Base-by-base conservation (phyloP, 2,113 vertebrate species). In the Entomyzon cyanotis region DNA sequence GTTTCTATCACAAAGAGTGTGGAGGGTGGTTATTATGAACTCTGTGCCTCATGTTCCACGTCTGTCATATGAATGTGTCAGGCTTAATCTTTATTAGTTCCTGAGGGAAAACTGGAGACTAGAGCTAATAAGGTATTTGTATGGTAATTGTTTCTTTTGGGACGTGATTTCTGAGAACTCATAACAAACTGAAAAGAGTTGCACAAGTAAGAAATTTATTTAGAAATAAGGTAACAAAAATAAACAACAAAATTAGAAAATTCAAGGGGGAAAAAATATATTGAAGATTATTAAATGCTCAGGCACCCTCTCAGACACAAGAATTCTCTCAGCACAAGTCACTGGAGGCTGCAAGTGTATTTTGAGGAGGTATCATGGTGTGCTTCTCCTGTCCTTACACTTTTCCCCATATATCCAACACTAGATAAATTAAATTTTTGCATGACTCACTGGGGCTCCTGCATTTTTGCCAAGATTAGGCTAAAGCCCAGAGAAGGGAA, bases 101-200 rank as follows among this genome's bases (percentile, higher is more conserved):
- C 55, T 19, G 28, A 73, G 82, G 79, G 88, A 42, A 76, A 65
- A 80, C n/a, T 42, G 53, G 62, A 83, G 79, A 65, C 58, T 89
- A 65, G 58, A 76, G 52, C 59, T 86, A 88, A 65, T 79, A 90
- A 58, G 58, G 16, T 93, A 65, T 73, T 83, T 95, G 88, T 94
- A 67, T 94, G 84, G 47, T 90, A 93, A 92, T 94, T 93, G 63
- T 88, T 96, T 85, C 78, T 96, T 95, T 73, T 76, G 82, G 59
- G 67, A 86, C 3, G 2, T 77, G 59, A 23, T 93, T 96, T 94
- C 82, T 90, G 49, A 85, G 76, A 92, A 86, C 69, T 88, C 88
- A 50, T 90, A 91, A 83, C 53, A 82, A 82, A 82, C 67, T 69
- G 70, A 62, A 77, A 62, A 90, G 50, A 12, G 15, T 77, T 84